A percentile compares a stretch with the other conserved stretches of the same genome.
Conservation (phyloP, 2,113 vertebrate species). For the Cavia aperea region DNA sequence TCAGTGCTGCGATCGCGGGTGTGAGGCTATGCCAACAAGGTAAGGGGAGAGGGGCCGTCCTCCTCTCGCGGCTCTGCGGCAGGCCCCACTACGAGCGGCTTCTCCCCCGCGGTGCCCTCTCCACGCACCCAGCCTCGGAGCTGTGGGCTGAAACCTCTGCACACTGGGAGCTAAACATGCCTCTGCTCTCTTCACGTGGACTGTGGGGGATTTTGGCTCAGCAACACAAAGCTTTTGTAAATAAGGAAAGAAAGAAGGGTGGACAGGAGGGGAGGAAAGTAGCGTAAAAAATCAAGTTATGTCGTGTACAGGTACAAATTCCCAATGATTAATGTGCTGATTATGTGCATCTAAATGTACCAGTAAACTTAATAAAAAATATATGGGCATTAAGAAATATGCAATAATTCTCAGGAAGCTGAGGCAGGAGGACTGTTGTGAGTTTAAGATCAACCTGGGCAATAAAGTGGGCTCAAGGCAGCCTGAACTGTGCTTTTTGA, state of each 20-base stretch:
- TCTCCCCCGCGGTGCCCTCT: too few species aligned
- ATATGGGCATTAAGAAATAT: not conserved
- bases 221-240: not conserved
- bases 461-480: too few species aligned
- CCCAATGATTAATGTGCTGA: not conserved
- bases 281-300: not conserved
- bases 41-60: too few species aligned
- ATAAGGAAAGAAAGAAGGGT: not conserved
- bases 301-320: not conserved
- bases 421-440: too few species aligned
- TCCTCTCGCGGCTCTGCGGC: too few species aligned
- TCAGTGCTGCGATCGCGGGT: not conserved
- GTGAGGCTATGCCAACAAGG: not conserved
- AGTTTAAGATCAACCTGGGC: too few species aligned
- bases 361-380: not conserved
- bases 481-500: too few species aligned
- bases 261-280: not conserved
- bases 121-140: not conserved
- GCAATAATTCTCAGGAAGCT: not conserved
- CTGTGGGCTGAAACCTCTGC: not conserved
- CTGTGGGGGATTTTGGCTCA: not conserved
- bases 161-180: accelerated
- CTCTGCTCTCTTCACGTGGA: not conserved
- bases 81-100: too few species aligned
- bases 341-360: not conserved